These are phyloP conservation scores for Standfussiana lucernea DNA, from an alignment of 2,888 invertebrate genomes.

Conservation along the genomic window DNA sequence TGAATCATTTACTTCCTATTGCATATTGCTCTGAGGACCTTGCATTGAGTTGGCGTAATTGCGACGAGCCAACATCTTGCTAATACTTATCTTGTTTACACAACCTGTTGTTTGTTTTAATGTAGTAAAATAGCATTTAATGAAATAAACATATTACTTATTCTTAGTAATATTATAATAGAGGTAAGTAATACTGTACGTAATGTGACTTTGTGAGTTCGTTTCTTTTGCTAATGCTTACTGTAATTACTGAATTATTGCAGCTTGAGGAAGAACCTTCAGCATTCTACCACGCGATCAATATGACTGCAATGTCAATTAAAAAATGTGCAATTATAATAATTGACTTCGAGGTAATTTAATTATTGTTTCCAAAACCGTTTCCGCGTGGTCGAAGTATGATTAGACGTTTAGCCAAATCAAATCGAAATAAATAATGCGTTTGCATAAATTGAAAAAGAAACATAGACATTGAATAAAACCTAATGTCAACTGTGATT, in stretches of 20 bases:
- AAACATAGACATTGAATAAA: background rate
- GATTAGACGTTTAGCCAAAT: constrained; percentile 23
- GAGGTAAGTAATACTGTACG: background rate
- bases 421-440: constrained; percentile 8
- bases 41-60: constrained; percentile 81
- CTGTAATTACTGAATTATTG: constrained; percentile 53
- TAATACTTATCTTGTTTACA: constrained; percentile 75
- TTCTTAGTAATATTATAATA: constrained; percentile 6
- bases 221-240: constrained; percentile 27
- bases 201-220: constrained; percentile 6
- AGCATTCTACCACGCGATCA: constrained; percentile 80
- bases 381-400: constrained; percentile 57
- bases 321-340: constrained; percentile 66
- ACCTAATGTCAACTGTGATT: background rate
- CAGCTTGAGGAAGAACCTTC: constrained; percentile 85
- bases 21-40: constrained; percentile 84
- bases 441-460: background rate
- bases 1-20: constrained; percentile 85
- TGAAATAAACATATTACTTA: constrained; percentile 48
- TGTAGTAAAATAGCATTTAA: constrained; percentile 41
- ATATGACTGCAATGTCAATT: constrained; percentile 78
- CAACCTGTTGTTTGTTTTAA: constrained; percentile 65
- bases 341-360: constrained; percentile 57
- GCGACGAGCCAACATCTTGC: constrained; percentile 75
- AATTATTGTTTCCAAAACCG: constrained; percentile 60